Evolutionary conservation across 1,140 invertebrate species (phyloP).

Genomic region (Druon quercuslanigerum): DNA sequence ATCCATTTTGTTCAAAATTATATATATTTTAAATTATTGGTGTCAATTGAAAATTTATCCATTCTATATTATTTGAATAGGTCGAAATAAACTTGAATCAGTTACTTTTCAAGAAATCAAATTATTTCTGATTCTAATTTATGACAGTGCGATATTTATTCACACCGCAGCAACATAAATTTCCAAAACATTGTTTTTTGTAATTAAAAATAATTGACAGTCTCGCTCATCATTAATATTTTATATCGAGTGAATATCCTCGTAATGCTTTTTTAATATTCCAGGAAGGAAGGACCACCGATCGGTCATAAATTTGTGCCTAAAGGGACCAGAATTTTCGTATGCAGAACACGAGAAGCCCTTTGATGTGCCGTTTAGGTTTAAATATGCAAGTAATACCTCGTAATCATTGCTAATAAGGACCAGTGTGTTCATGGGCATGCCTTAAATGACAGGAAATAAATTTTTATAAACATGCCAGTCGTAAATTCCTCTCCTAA

Average conservation of each 20-base stretch:
- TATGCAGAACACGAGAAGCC: conserved; percentile 59
- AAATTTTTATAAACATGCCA: not conserved
- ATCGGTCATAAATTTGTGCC: conserved; percentile 38
- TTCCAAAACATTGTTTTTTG: no score
- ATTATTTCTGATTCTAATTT: no score
- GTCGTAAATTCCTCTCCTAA: conserved; percentile 24
- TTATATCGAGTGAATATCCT: not conserved
- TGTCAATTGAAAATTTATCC: no score
- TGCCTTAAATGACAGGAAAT: conserved; percentile 23
- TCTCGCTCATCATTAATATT: not conserved
- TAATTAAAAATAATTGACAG: conserved; percentile 17
- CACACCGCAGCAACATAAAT: no score
- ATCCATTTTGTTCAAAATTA: no score
- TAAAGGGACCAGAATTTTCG: conserved; percentile 48
- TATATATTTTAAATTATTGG: no score
- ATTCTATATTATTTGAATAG: no score
- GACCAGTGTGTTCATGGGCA: conserved; percentile 41
- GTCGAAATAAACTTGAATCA: no score
- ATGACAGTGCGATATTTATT: no score
- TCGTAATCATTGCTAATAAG: conserved; percentile 66
- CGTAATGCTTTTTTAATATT: conserved; percentile 18
- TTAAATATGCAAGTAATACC: conserved; percentile 67
- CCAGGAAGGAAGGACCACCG: not conserved
- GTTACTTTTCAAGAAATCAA: no score
- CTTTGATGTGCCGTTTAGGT: conserved; percentile 60